Conservation (phyloP, 2,888 invertebrate genomes). For the Sinentomon sp. region DNA sequence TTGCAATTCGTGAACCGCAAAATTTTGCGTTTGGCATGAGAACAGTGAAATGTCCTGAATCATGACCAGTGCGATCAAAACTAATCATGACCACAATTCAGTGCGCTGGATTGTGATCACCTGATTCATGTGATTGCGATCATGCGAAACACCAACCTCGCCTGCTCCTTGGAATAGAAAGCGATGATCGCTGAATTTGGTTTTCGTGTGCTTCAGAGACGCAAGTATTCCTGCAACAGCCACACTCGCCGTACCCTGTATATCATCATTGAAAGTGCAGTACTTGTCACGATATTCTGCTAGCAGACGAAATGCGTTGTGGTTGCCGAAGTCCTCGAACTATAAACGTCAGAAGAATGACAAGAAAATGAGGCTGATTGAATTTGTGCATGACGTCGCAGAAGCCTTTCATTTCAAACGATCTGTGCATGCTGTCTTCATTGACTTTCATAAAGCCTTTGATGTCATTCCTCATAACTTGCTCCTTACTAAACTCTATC, state of each 20-base stretch:
- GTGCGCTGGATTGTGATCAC: no score
- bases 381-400: no score
- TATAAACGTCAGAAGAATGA: slow-evolving; percentile 24
- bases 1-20: no score
- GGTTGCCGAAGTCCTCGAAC: slow-evolving; percentile 96
- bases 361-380: no score
- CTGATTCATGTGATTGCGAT: no score
- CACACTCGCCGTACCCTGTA: slow-evolving; percentile 89
- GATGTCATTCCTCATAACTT: slow-evolving; percentile 3
- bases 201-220: slow-evolving; percentile 54
- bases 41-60: no score
- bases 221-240: slow-evolving; percentile 81
- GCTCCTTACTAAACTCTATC: neutral
- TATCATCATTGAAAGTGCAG: slow-evolving; percentile 98
- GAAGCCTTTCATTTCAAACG: no score
- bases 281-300: slow-evolving; percentile 61
- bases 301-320: slow-evolving; percentile 79
- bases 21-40: no score
- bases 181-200: slow-evolving; percentile 48
- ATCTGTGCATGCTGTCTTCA: no score
- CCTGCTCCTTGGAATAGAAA: slow-evolving; percentile 92
- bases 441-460: no score
- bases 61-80: no score
- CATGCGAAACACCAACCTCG: slow-evolving; percentile 31
- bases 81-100: no score